Evolutionary conservation across 2,888 invertebrate genomes (phyloP), one percentile per base, ranked within the genome.

Genomic region (Xylota segnis): DNA sequence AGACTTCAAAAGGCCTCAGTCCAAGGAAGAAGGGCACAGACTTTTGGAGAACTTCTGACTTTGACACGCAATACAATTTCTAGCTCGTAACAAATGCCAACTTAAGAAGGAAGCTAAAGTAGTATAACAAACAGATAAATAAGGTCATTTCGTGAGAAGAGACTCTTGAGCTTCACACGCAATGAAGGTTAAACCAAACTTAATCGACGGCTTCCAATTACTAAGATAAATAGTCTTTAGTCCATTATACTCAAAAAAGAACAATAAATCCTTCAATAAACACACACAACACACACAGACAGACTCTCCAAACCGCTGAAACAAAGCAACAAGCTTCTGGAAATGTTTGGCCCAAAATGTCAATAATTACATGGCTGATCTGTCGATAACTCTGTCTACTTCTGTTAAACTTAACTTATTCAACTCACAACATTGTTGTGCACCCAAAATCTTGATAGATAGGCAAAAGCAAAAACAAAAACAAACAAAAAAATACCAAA

Each of bases 301-400:
- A 56, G 32, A 56, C 16, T 6, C 56, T 29, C 14, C 56, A 56
- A 56, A 16, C 14, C 29, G 54, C 29, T 29, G 29, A 12, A 54
- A 54, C 54, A 54, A 54, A 54, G n/a, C 52, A 5, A 0, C 12
- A 5, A 12, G 52, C 52, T 52, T 29, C 52, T 16, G 5, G 3
- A 18, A n/a, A 59, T 10, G 23, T 12, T 40, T 40, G 40, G 40
- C 40, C 56, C 32, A 56, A 59, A 59, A 37, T 40, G 59, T 23
- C 23, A 56, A 32, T 40, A 18, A 59, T 29, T 18, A 59, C 27
- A 34, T 9, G 27, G n/a, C 12, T 37, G 59, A 59, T 59, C 40
- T 40, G 18, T 40, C 59, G 40, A 59, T 59, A 59, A 27, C 40
- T 14, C 14, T 23, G 59, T 40, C 40, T 37, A 23, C 50, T 52